Conservation (phyloP, 2,888 invertebrate species). For the Oasisia sp. region DNA sequence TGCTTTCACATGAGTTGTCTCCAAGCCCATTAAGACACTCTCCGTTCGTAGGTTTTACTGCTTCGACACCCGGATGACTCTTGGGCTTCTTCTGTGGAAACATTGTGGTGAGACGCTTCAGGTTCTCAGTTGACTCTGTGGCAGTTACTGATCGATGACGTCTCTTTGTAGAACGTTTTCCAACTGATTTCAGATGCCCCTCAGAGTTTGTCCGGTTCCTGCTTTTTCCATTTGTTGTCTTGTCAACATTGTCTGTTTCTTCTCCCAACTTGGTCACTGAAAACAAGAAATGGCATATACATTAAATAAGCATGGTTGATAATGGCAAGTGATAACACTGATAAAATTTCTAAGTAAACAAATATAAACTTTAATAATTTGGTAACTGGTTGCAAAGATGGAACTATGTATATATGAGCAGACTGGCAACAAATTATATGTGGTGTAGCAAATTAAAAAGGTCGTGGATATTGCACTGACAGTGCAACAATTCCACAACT, state of each 20-base stretch:
- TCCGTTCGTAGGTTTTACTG: not conserved
- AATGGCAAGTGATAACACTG: not conserved
- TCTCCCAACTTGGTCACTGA: not conserved
- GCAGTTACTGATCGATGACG: not conserved
- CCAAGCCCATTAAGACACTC: not conserved
- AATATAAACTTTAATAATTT: no score
- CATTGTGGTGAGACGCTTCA: not conserved
- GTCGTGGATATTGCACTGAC: no score
- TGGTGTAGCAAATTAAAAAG: no score
- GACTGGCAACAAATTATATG: no score
- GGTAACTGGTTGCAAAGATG: no score
- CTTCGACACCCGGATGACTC: not conserved
- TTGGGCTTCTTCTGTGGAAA: constrained; percentile 2
- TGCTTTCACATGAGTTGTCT: not conserved
- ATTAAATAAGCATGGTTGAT: not conserved
- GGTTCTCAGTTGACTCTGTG: not conserved
- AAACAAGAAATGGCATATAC: not conserved
- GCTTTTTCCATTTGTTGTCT: not conserved
- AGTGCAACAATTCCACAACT: no score
- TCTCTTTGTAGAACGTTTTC: not conserved
- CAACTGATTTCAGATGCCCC: not conserved
- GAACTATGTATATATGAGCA: no score
- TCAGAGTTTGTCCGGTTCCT: not conserved
- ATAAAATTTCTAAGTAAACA: no score
- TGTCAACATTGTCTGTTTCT: not conserved